Evolutionary conservation across 1,140 invertebrate genomes (phyloP), one percentile per base, ranked within the genome.

Genomic region (Hycleus phaleratus): DNA sequence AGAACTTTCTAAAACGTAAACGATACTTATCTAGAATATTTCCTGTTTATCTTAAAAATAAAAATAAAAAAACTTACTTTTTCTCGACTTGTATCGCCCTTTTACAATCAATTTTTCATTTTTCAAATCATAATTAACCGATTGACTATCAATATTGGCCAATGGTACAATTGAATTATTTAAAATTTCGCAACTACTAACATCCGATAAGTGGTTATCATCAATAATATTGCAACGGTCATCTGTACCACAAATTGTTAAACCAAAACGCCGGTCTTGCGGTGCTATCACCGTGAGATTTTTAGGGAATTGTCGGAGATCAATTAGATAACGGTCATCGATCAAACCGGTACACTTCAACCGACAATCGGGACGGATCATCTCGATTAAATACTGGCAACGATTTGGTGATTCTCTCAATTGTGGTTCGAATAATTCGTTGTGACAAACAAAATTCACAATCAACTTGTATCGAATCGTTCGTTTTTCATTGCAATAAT

Each of bases 231-330:
- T 6, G 8, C 51, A 53, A 3, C 45, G 26, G 2, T 12, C 5
- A 26, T 53, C 45, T 53, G 51, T 24, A 12, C 51, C 51, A 26
- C 51, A 53, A 7, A 53, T n/a, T 18, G n/a, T 53, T 12, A 53
- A n/a, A 46, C 51, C 45, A 38, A 53, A 53, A 6, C 38, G 18
- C 24, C 24, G 44, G 9, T 25, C 6, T 5, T 32, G 1, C 4
- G 44, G 24, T 0, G 43, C 1, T 11, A 46, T 26, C 1, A 53
- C 26, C 32, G 26, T 18, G 9, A 53, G 11, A 12, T 26, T 53
- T 45, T 26, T 53, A 0, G 18, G 42, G 4, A 53, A 53, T n/a
- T 38, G 44, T 9, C 51, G 12, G 0, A 53, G 2, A 26, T 53
- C 51, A 10, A 53, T 26, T 25, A 46, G 9, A 8, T 45, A 26